These are phyloP conservation scores for Caenorhabditis becei DNA, from an alignment of 2,888 invertebrate species.

Conservation along the genomic window DNA sequence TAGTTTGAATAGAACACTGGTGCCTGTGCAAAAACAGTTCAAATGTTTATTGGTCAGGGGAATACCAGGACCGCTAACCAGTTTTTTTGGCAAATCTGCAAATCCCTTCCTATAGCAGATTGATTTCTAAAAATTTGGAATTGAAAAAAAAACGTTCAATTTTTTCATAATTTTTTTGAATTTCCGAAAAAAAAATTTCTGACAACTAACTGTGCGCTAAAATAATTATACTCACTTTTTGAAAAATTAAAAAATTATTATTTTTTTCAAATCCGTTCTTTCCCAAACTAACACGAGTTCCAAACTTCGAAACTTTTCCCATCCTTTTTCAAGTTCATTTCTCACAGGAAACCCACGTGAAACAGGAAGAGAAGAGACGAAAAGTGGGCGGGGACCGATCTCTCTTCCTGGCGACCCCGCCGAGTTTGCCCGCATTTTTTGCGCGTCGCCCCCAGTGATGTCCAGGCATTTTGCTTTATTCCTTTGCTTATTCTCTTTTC, in stretches of 20 bases:
- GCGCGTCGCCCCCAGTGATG: conserved; percentile 43
- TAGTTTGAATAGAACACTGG: too few relatives aligned
- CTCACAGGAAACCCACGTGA: conserved; percentile 4
- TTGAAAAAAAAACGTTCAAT: not conserved
- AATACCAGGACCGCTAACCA: not conserved
- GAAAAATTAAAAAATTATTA: too few relatives aligned
- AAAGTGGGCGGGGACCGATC: conserved; percentile 51
- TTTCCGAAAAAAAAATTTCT: not conserved
- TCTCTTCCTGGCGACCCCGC: conserved; percentile 53
- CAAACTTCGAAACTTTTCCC: too few relatives aligned
- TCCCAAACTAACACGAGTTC: too few relatives aligned
- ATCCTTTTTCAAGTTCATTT: not conserved
- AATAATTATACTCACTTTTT: not conserved
- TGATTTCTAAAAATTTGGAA: not conserved
- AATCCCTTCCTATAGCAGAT: not conserved
- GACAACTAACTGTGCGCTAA: not conserved
- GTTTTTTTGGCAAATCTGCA: not conserved
- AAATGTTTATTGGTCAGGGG: not conserved
- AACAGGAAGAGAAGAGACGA: conserved; percentile 23
- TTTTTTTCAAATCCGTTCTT: too few relatives aligned
- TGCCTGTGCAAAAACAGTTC: too few relatives aligned
- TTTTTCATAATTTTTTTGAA: not conserved
- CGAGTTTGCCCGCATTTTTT: conserved; percentile 32
- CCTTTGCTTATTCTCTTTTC: not conserved
- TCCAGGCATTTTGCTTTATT: not conserved